Percentiles rank a stretch among this genome's conserved stretches.
Conservation (phyloP, 2,797 vertebrate species). For the Enteromius viviparus region DNA sequence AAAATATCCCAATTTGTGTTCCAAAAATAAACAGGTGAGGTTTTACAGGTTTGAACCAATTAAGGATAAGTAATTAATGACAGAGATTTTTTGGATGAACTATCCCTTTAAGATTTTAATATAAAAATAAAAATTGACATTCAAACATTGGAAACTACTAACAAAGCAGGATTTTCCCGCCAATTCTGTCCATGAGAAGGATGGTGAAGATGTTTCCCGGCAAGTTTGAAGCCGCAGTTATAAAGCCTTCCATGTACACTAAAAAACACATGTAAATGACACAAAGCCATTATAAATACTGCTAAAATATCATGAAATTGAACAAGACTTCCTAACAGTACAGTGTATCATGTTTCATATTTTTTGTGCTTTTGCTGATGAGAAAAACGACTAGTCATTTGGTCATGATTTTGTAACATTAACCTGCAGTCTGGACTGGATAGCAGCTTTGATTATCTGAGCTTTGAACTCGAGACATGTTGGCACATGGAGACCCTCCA, state of each 20-base stretch:
- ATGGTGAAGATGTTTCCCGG: slow-evolving; percentile 82
- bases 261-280: slow-evolving; percentile 9
- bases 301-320: neutral
- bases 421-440: slow-evolving; percentile 76
- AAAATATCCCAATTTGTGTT: too few species aligned
- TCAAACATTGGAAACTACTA: slow-evolving; percentile 56
- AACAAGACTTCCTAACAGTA: neutral
- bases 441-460: slow-evolving; percentile 70
- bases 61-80: too few species aligned
- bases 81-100: too few species aligned
- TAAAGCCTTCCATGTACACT: slow-evolving; percentile 80
- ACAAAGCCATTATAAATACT: neutral
- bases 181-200: slow-evolving; percentile 73
- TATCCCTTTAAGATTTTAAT: neutral
- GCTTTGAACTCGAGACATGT: slow-evolving; percentile 48
- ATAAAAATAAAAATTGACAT: neutral
- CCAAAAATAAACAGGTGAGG: too few species aligned
- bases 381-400: neutral
- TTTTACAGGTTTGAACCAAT: too few species aligned
- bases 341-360: neutral
- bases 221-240: slow-evolving; percentile 75
- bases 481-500: slow-evolving; percentile 74
- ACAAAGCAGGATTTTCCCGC: slow-evolving; percentile 77
- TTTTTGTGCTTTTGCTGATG: neutral
- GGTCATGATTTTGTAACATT: neutral